Evolutionary conservation across 2,113 vertebrate species (phyloP), one percentile per base, ranked within the genome.

Genomic region (Conger conger): DNA sequence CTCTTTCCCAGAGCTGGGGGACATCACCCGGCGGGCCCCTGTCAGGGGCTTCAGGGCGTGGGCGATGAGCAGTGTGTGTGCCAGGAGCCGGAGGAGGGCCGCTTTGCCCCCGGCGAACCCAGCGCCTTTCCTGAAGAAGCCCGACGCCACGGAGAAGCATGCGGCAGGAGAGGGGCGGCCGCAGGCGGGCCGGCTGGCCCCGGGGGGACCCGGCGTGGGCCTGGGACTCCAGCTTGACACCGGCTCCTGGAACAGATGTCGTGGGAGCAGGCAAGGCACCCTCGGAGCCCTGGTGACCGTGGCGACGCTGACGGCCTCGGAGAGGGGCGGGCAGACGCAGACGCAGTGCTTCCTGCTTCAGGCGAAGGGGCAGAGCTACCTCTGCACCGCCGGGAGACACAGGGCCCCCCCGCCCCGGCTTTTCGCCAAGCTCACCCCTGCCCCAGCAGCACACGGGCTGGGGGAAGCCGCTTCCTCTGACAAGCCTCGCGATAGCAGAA

Each of bases 11-110:
- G 53, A 63, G 16, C 87, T 93, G 13, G 91, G 92, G 0, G 94
- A 76, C 16, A 35, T n/a, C 0, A 33, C 35, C 36, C 23, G 93
- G 86, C 91, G 94, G 82, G 93, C 94, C 0, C 90, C 94, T 16
- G 93, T 95, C 79, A 89, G 93, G 78, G 94, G 94, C 76, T 92
- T 96, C 60, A 88, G 94, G 60, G 93, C 94, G 45, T 95, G 94
- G 94, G 94, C 93, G 4, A 86, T 94, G 30, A 91, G 85, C 45
- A 83, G 86, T 4, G 83, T 83, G 23, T 95, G 92, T 85, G 93
- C 93, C 83, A 94, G 87, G 89, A 92, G 88, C 82, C 94, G 90
- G 37, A 88, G 89, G 50, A 94, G 91, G 88, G 60, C 91, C 0
- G 86, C 0, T 80, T 89, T 38, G 20, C 87, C 23, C 82, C 89